Base-by-base conservation (phyloP, 2,797 vertebrate species). In the Anableps anableps region DNA sequence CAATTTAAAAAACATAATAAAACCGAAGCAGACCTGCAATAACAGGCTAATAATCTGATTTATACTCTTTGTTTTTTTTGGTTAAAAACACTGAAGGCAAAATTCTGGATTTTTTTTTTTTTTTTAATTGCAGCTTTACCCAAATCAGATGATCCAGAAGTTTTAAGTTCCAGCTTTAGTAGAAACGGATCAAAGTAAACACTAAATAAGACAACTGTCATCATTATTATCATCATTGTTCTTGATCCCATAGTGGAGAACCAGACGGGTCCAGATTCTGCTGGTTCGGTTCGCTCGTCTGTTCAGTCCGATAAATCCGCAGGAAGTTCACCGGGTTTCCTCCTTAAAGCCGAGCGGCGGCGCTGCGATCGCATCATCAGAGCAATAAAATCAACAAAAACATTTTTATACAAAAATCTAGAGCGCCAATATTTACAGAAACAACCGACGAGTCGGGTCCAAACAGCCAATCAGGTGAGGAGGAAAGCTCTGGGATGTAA, bases 361-460 rank as follows among this genome's bases (percentile, higher is more conserved):
- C 80, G 47, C 78, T 31, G 79, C 5, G 45, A 83, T 86, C 83
- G 85, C 71, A 38, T 83, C 79, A 73, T 84, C 91, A 80, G 53
- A n/a, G n/a, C n/a, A n/a, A n/a, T n/a, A n/a, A n/a, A 84, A 91
- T 86, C 86, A 91, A 88, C 72, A 48, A 86, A 91, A 81, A 92
- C 81, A 87, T 85, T 84, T 83, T 86, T 78, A 88, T 89, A 85
- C 77, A 86, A 85, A 90, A 81, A 90, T 86, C 81, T 90, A 55
- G 83, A 89, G 88, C 82, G 73, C 91, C 87, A 90, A 91, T 94
- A 94, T 90, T 93, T 88, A 94, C 92, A 95, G 92, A 1, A 60
- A 83, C 21, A 72, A 41, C 78, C 51, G 83, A 76, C 58, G 83
- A 74, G 71, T 58, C 55, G 58, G 80, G 75, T 84, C 47, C 14